Conservation (phyloP, 2,113 vertebrate genomes). For the Caretta caretta region DNA sequence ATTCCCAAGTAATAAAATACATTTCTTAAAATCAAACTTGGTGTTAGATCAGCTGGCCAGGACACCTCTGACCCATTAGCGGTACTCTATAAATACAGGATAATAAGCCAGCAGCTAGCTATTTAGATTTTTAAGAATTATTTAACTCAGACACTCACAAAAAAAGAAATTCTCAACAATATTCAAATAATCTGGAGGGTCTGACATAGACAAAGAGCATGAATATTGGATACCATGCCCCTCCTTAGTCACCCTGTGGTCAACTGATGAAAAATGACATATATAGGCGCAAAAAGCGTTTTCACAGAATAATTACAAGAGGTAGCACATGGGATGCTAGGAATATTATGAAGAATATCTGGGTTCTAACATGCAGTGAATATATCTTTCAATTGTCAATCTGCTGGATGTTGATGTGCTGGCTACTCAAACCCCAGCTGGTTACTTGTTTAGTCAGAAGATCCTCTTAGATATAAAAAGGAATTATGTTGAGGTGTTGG, state of each 20-base stretch:
- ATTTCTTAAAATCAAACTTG: conserved; percentile 64
- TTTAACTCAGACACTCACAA: background rate
- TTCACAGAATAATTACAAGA: background rate
- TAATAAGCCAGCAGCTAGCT: conserved; percentile 32
- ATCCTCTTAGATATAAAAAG: background rate
- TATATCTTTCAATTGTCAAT: background rate
- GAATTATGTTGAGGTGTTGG: background rate
- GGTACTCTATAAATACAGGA: conserved; percentile 43
- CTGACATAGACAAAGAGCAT: background rate
- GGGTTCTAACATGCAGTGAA: background rate
- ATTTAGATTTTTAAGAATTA: conserved; percentile 44
- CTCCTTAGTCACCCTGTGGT: background rate
- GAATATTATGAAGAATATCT: background rate
- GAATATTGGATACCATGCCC: background rate
- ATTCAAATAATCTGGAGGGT: conserved; percentile 1
- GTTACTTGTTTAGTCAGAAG: background rate
- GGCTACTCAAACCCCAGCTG: background rate
- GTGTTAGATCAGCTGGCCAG: conserved; percentile 52
- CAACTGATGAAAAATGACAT: background rate
- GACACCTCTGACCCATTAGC: conserved; percentile 62
- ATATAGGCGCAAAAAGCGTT: background rate
- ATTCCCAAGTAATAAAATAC: conserved; percentile 70
- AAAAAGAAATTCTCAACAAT: background rate
- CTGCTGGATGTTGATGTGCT: background rate
- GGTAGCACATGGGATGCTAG: background rate